Evolutionary conservation across 1,140 invertebrate genomes (phyloP).

Genomic region (Drosophila ambigua): DNA sequence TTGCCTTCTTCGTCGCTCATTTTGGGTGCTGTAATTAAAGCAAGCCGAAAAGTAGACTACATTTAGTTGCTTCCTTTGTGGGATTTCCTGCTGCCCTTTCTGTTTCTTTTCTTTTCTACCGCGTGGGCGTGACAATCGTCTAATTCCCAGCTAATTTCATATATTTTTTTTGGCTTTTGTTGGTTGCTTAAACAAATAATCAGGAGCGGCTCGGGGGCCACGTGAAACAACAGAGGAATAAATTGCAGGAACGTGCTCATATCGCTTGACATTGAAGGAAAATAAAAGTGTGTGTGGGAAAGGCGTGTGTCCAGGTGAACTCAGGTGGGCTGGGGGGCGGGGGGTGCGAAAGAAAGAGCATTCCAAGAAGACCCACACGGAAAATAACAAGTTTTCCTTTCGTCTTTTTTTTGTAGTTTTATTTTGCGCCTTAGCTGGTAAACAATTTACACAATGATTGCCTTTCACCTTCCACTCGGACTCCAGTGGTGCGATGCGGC

Average conservation of each 20-base stretch:
- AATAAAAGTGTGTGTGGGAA: background rate
- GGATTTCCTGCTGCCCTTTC: background rate
- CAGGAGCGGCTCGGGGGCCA: slow-evolving; percentile 19
- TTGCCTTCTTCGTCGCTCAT: slow-evolving; percentile 55
- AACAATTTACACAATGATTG: slow-evolving; percentile 71
- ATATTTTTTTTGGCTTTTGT: slow-evolving; percentile 31
- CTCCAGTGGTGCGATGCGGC: slow-evolving; percentile 1
- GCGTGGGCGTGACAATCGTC: slow-evolving; percentile 54
- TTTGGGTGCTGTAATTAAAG: slow-evolving; percentile 68
- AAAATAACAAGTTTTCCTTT: slow-evolving; percentile 54
- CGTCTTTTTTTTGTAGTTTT: background rate
- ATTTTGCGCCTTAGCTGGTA: slow-evolving; percentile 55
- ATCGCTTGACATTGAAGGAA: slow-evolving; percentile 69
- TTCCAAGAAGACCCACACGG: slow-evolving; percentile 46
- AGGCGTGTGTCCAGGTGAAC: background rate
- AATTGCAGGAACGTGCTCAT: slow-evolving; percentile 78
- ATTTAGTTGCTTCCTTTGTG: slow-evolving; percentile 55
- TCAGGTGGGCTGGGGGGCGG: background rate
- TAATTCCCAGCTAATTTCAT: slow-evolving; percentile 80
- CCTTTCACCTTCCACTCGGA: slow-evolving; percentile 28
- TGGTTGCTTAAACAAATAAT: slow-evolving; percentile 52
- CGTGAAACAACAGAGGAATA: slow-evolving; percentile 55
- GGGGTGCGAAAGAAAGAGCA: slow-evolving; percentile 23
- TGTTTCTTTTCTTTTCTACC: slow-evolving; percentile 2
- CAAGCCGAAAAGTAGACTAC: slow-evolving; percentile 66